Evolutionary conservation across 2,888 invertebrate species (phyloP), one percentile per base, ranked within the genome.

Genomic region (Andrena trimmerana): DNA sequence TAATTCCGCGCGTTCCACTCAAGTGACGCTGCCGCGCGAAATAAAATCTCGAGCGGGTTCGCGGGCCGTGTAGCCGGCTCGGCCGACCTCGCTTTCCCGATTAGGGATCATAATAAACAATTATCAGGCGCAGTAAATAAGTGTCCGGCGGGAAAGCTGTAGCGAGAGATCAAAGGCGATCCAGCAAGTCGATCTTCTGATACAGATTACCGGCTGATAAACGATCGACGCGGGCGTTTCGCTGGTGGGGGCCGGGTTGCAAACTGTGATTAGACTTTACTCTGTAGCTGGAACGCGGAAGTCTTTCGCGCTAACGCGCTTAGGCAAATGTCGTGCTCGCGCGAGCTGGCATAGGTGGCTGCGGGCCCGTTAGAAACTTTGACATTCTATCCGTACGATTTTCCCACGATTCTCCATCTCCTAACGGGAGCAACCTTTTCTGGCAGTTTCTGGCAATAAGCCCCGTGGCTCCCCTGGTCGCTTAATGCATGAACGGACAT

Each of bases 351-450:
- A 69, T 72, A 65, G 60, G 75, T 77, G 73, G 80, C 81, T 54
- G 71, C 57, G 48, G 54, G 74, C 63, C 83, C 77, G 83, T 81
- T 85, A 84, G 74, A 84, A 84, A 81, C 86, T 87, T 87, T 80
- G 79, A 84, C 83, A 81, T 84, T 89, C 70, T 78, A 71, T 29
- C 60, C 57, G 57, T 52, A 69, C 54, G 73, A 82, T 87, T 86
- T 88, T 87, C 86, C 81, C 78, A 89, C 84, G 79, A 29, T 27
- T 20, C 13, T 52, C 66, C 77, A 33, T 62, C 54, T 20, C 6
- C 68, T 79, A 87, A 81, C 86, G 85, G 86, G 78, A 79, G 86
- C 86, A 86, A 67, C 78, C 75, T 83, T 82, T 81, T 74, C 81
- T 36, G 82, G 60, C 78, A 66, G 59, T 72, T 86, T 85, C 82